Conservation (phyloP, 2,797 vertebrate species). For the Paguma larvata region DNA sequence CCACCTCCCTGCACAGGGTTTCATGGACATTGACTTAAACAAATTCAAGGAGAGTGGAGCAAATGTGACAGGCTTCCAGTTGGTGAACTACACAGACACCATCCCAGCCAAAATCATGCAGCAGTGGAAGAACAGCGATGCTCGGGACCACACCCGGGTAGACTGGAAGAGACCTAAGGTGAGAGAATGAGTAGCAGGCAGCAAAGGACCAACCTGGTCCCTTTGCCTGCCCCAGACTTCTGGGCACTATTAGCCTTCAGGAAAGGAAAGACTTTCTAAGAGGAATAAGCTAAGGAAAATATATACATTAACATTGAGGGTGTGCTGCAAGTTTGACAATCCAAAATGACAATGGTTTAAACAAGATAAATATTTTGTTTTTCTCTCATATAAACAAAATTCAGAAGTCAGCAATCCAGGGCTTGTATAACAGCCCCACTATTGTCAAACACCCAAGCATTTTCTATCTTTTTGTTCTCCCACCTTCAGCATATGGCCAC, state of each 20-base stretch:
- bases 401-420: neutral
- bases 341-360: neutral
- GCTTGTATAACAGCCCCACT: neutral
- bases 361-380: neutral
- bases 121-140: slow-evolving; percentile 97
- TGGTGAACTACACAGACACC: slow-evolving; percentile 96
- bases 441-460: neutral
- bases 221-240: neutral
- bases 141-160: slow-evolving; percentile 95
- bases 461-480: neutral
- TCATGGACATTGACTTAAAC: slow-evolving; percentile 97
- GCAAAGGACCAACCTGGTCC: neutral
- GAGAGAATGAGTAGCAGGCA: slow-evolving; percentile 65
- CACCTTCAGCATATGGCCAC: neutral
- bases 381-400: slow-evolving; percentile 16
- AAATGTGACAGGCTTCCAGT: slow-evolving; percentile 98
- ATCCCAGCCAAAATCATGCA: slow-evolving; percentile 94
- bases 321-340: neutral
- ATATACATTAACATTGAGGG: neutral
- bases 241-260: neutral
- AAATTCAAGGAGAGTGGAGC: slow-evolving; percentile 97
- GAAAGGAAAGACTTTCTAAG: neutral
- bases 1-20: slow-evolving; percentile 91
- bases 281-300: neutral
- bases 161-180: slow-evolving; percentile 96